A percentile compares a stretch with the other conserved stretches of the same genome.
Evolutionary conservation across 2,888 invertebrate species (phyloP).

Genomic region (Phorcus lineatus): DNA sequence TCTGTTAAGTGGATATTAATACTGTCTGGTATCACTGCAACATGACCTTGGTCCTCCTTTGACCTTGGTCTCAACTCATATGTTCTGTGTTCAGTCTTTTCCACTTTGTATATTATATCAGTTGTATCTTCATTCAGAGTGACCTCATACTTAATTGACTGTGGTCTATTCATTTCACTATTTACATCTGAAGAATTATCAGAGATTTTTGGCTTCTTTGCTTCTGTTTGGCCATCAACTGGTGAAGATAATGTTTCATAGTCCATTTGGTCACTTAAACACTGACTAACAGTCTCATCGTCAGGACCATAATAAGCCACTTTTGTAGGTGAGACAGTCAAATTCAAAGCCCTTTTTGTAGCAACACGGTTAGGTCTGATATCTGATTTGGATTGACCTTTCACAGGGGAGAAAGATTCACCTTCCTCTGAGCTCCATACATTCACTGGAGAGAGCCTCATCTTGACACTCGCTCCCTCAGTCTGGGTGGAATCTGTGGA

Average conservation of each 20-base stretch:
- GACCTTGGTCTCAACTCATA: constrained; percentile 43
- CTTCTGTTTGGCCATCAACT: not conserved
- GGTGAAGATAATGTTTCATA: not conserved
- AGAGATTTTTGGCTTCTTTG: not conserved
- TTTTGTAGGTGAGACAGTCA: constrained; percentile 34
- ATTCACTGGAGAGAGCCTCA: constrained; percentile 55
- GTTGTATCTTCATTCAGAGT: constrained; percentile 62
- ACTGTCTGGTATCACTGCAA: constrained; percentile 47
- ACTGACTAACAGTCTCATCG: not conserved
- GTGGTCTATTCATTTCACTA: not conserved
- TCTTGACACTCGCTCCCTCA: not conserved
- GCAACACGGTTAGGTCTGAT: not conserved
- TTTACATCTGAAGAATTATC: not conserved
- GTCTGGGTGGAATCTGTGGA: constrained; percentile 27
- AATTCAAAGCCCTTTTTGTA: constrained; percentile 13
- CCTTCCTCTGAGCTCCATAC: constrained; percentile 56
- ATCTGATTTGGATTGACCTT: not conserved
- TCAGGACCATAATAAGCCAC: constrained; percentile 19
- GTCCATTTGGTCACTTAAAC: not conserved
- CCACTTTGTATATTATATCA: constrained; percentile 64
- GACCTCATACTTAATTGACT: constrained; percentile 54
- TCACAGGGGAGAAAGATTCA: not conserved
- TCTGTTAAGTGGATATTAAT: constrained; percentile 61
- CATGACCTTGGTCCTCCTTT: not conserved
- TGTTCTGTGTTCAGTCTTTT: constrained; percentile 63